Evolutionary conservation across 2,888 invertebrate species (phyloP), one percentile per base, ranked within the genome.

Genomic region (Latheticus oryzae): DNA sequence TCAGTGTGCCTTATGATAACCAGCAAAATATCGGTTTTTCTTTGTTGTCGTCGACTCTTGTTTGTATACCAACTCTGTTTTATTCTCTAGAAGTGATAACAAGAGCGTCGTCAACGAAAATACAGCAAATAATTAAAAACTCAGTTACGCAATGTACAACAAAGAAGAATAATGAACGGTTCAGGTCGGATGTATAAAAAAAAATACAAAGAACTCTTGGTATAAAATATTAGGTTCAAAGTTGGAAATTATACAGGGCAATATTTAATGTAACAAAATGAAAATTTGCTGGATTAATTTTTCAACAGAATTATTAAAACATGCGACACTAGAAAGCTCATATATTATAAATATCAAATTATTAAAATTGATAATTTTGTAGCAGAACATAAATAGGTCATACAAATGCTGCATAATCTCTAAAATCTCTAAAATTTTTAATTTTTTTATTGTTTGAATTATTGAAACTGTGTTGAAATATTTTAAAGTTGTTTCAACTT

Each of bases 221-320:
- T 11, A 30, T 32, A 15, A 48, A 35, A 51, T 28, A 51, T 51
- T 51, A 51, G 24, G 30, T 30, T 24, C 12, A 38, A 30, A 51
- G 21, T 38, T 30, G 28, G 30, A 61, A 62, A 61, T 63, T 62
- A 61, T 61, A 61, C 45, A 54, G 52, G n/a, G 52, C 61, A 61
- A 63, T 61, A 62, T 64, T 61, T 53, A 61, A 61, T 54, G 35
- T 57, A 50, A 42, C 24, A 51, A 60, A 64, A 65, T 65, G 61
- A 60, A 61, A 60, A 60, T 63, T 52, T 66, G 63, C 60, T 62
- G 65, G 64, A 60, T 63, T 62, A 63, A 69, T 69, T 65, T 69
- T 66, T 66, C 65, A 67, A 54, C 47, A 40, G 42, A 12, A 56
- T 63, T 68, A 66, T 67, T 65, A 66, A 64, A 68, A 69, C 65